phyloP scores from a whole-genome alignment of 37 sponge, comb jelly and placozoan species.

The Aplysina aerophoba region DNA sequence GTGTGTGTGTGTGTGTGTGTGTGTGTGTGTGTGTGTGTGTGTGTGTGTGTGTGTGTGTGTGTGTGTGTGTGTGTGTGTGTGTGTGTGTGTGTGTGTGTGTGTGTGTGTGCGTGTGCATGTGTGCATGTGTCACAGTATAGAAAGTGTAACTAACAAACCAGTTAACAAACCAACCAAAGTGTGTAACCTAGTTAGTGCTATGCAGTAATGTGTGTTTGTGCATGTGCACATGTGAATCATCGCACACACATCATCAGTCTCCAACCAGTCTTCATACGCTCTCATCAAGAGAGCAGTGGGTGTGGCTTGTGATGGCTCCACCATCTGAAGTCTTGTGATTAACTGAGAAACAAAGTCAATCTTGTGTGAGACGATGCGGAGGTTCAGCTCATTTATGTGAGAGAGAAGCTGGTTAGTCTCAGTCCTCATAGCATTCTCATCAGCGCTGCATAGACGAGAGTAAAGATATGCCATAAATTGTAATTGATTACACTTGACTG shows the following conservation, averaged over 20 bases:
- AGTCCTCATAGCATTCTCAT: not conserved
- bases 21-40: no score
- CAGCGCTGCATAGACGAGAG: not conserved
- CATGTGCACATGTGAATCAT: no score
- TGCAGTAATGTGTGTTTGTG: no score
- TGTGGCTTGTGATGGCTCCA: not conserved
- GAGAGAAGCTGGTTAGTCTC: slow-evolving; percentile 13
- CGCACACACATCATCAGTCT: slow-evolving; percentile 8
- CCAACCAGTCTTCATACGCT: not conserved
- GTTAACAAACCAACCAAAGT: no score
- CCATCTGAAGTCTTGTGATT: not conserved
- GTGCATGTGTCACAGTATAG: no score
- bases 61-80: no score
- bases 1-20: no score
- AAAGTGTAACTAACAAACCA: no score
- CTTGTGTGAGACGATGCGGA: not conserved
- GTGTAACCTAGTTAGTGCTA: no score
- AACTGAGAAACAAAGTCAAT: not conserved
- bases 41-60: no score
- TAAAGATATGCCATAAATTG: not conserved
- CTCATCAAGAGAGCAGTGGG: not conserved
- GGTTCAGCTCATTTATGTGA: slow-evolving; percentile 3
- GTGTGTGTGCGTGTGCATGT: no score
- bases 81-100: no score
- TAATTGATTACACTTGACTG: not conserved